These are phyloP conservation scores for Mastigias papua DNA, from an alignment of 30 jellyfish, hydroid and myxozoan species.

Conservation along the genomic window DNA sequence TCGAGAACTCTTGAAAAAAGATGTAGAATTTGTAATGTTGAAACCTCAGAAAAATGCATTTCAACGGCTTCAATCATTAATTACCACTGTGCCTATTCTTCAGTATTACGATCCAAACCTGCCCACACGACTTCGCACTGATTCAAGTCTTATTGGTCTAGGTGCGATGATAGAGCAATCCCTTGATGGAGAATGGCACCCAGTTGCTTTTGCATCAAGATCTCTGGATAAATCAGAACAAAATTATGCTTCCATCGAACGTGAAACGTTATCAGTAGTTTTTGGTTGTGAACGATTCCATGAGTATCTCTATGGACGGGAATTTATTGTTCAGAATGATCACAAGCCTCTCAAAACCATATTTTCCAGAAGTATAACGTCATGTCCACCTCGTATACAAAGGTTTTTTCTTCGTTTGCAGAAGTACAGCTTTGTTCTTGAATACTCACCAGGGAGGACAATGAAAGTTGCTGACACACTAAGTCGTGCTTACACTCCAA, in stretches of 20 bases:
- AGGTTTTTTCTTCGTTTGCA: conserved; percentile 24
- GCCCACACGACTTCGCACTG: conserved; percentile 11
- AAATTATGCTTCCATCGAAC: conserved; percentile 20
- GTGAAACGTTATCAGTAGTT: conserved; percentile 30
- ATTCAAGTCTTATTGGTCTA: conserved; percentile 1
- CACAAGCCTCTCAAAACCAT: conserved; percentile 32
- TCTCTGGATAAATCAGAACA: conserved; percentile 3
- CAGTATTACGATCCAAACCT: conserved; percentile 24
- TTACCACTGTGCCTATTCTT: conserved; percentile 4
- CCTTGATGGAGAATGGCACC: conserved; percentile 17
- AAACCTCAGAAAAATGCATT: conserved; percentile 23
- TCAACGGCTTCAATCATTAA: neutral
- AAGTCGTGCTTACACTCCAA: conserved; percentile 10
- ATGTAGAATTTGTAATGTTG: neutral
- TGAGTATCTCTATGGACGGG: too few species aligned
- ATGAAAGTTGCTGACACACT: conserved; percentile 43
- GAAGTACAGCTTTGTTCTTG: conserved; percentile 30
- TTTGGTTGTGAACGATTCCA: conserved; percentile 27
- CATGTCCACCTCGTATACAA: conserved; percentile 32
- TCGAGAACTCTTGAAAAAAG: conserved; percentile 32
- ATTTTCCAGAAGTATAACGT: neutral
- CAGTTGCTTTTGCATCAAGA: conserved; percentile 30
- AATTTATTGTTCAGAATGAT: conserved; percentile 12
- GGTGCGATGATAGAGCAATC: conserved; percentile 40
- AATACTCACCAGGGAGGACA: conserved; percentile 26